Base-by-base conservation (phyloP, 1,140 invertebrate genomes). In the Heliconius eleuchia region DNA sequence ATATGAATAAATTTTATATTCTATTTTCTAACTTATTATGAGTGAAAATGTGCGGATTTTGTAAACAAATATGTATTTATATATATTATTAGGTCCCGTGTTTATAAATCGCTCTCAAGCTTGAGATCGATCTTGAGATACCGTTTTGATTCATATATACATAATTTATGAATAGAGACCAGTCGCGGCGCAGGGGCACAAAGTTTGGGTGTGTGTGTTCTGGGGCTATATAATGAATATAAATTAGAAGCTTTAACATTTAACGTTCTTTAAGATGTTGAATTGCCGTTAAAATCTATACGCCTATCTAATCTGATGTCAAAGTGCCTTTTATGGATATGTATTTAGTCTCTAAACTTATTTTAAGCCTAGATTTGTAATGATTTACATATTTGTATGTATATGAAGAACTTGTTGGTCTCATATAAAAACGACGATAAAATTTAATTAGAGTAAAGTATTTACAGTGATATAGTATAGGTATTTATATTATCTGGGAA, bases 401-500 rank as follows among this genome's bases (percentile, higher is more conserved):
- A 9, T n/a, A 60, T 23, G 7, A 27, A 60, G 27, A 60, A 27
- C 57, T 60, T 60, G 57, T 11, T 27, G 8, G n/a, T 27, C 55
- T 19, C 55, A 60, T 60, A 34, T 34, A 34, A 34, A 34, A 34
- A 34, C 30, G 30, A 34, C 30, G 57, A 60, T 60, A 60, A 60
- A 60, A 60, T 60, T 60, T 60, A n/a, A 60, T 60, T 37, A 37
- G 34, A 37, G 34, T 60, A 60, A 60, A 60, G 57, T 60, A 23
- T 27, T 60, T 60, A 27, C 57, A 60, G 27, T 60, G 19, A 19
- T 23, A 60, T 60, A 7, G 19, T 8, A 9, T 60, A 46, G 42
- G 42, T 46, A 16, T 37, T 37, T 37, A 37, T 46, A 46, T 46
- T 27, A 60, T n/a, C 27, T 66, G 60, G 60, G 39, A 80, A 71